Percentiles rank a stretch among this genome's conserved stretches.
Evolutionary conservation across 1,140 invertebrate species (phyloP).

Genomic region (Grapholita molesta): DNA sequence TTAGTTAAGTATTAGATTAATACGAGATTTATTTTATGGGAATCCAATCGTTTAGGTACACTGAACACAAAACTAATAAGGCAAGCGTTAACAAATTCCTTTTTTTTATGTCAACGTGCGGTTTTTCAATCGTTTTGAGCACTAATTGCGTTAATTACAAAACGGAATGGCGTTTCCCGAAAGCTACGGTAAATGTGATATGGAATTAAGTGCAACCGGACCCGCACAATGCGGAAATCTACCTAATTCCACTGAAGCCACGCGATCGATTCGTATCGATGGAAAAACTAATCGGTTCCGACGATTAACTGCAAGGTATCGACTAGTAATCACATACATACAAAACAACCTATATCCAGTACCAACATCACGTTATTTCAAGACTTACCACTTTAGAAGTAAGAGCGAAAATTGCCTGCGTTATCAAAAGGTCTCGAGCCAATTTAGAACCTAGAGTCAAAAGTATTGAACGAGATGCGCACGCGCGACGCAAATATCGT

Average conservation of each 20-base stretch:
- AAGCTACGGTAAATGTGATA: neutral
- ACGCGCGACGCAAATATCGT: constrained; percentile 56
- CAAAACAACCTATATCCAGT: neutral
- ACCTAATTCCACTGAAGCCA: neutral
- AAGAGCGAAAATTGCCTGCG: neutral
- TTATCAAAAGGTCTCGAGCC: neutral
- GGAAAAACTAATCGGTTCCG: constrained; percentile 6
- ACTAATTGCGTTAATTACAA: neutral
- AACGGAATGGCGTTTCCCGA: neutral
- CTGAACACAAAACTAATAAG: neutral
- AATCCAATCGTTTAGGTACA: neutral
- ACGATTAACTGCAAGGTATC: constrained; percentile 7
- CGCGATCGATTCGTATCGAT: constrained; percentile 2
- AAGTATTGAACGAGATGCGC: constrained; percentile 40
- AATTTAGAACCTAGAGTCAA: neutral
- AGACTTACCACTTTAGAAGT: neutral
- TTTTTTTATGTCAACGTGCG: neutral
- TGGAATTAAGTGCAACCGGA: neutral
- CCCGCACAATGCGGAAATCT: neutral
- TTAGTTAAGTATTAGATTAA: neutral
- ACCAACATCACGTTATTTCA: neutral
- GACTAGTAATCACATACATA: neutral
- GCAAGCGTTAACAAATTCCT: neutral
- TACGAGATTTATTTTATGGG: neutral
- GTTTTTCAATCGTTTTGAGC: neutral